Conservation (phyloP, 2,797 vertebrate genomes). For the Peromyscus attwateri region DNA sequence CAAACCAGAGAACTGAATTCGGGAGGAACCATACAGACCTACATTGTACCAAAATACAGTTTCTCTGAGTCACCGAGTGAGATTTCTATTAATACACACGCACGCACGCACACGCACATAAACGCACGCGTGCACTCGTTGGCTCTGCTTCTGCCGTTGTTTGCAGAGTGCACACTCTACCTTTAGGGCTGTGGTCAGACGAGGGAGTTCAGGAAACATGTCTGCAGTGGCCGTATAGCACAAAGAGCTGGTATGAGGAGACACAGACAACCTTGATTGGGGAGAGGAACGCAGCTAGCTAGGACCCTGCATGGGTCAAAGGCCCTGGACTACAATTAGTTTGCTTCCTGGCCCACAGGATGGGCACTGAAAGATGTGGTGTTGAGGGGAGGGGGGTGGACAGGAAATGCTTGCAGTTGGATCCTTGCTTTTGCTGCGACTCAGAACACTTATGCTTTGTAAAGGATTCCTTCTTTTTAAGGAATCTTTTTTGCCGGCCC, state of each 20-base stretch:
- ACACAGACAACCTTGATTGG: neutral
- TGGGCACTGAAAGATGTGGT: accelerated
- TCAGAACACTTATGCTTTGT: neutral
- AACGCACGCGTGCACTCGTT: neutral
- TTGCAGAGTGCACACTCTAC: neutral
- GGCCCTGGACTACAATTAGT: neutral
- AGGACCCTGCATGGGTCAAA: neutral
- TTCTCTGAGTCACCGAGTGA: neutral
- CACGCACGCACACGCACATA: neutral
- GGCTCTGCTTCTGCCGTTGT: neutral
- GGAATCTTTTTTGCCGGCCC: neutral
- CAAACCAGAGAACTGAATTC: neutral
- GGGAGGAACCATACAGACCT: neutral
- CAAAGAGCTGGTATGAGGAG: no score
- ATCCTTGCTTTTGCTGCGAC: neutral
- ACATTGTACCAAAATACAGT: neutral
- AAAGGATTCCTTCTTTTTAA: no score
- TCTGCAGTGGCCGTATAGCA: accelerated
- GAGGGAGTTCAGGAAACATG: neutral
- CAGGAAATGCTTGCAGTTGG: neutral
- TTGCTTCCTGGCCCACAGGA: neutral
- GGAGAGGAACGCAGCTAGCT: neutral
- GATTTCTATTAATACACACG: neutral
- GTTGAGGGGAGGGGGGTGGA: no score
- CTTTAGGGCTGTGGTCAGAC: neutral